Evolutionary conservation across 2,888 invertebrate species (phyloP).

Genomic region (Gari tellinella): DNA sequence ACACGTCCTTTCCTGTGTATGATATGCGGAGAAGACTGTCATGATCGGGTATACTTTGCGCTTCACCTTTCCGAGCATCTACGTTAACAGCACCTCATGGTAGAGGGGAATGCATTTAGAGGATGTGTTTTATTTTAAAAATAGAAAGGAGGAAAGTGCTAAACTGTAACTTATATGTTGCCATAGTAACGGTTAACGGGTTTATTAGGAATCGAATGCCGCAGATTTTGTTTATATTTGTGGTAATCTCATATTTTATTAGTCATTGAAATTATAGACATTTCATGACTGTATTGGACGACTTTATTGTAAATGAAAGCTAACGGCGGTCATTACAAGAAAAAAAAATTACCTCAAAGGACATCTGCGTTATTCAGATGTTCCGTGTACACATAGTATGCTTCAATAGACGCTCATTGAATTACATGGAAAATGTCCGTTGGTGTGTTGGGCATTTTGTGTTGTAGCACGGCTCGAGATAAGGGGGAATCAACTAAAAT

Average conservation of each 20-base stretch:
- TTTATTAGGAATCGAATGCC: neutral
- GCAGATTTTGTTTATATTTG: conserved; percentile 1
- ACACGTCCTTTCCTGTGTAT: conserved; percentile 74
- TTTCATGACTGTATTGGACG: too few species aligned
- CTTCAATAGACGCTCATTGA: conserved; percentile 10
- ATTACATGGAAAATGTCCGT: neutral
- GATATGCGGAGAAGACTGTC: conserved; percentile 76
- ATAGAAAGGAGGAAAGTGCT: too few species aligned
- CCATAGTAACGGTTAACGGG: too few species aligned
- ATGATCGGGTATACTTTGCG: conserved; percentile 77
- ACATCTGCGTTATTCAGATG: conserved; percentile 8
- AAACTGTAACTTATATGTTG: too few species aligned
- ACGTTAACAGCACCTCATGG: conserved; percentile 43
- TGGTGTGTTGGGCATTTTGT: too few species aligned
- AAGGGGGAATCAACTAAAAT: too few species aligned
- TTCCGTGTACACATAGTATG: neutral
- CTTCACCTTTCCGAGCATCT: conserved; percentile 77
- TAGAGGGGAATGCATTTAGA: neutral
- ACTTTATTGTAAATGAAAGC: too few species aligned
- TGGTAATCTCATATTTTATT: neutral
- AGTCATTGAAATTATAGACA: too few species aligned
- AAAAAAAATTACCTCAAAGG: conserved; percentile 6
- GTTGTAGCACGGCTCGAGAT: too few species aligned
- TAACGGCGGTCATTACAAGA: too few species aligned
- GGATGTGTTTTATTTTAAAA: too few species aligned